Percentiles rank a stretch among this genome's conserved stretches.
phyloP scores from a whole-genome alignment of 2,797 vertebrate species.

The Centropyge bicolor region DNA sequence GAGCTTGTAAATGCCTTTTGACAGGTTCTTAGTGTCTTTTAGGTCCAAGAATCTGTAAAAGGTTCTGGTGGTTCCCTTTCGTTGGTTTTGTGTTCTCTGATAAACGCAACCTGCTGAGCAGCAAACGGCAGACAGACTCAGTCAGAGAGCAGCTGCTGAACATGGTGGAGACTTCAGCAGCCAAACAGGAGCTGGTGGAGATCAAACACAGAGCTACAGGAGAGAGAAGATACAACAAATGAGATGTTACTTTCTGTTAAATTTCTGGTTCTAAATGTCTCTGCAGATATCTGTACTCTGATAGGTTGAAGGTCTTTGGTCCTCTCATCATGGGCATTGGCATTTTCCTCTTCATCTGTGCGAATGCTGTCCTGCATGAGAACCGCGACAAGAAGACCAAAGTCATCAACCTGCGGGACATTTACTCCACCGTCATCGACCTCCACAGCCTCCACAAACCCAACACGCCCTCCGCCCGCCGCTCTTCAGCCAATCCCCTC shows the following conservation, averaged over 20 bases:
- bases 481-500: conserved; percentile 82
- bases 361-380: conserved; percentile 95
- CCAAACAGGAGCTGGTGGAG: too few species aligned
- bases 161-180: too few species aligned
- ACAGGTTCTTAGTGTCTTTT: neutral
- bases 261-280: neutral
- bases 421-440: conserved; percentile 97
- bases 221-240: too few species aligned
- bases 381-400: conserved; percentile 96
- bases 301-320: conserved; percentile 95
- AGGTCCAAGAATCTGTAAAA: neutral
- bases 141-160: too few species aligned
- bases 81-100: neutral
- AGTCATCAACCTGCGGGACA: conserved; percentile 95
- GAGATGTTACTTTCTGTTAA: too few species aligned
- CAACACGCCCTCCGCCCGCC: conserved; percentile 18
- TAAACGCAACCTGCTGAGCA: neutral
- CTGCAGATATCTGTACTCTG: conserved; percentile 90
- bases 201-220: too few species aligned
- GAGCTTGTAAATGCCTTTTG: too few species aligned
- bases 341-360: conserved; percentile 98
- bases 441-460: conserved; percentile 87
- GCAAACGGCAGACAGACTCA: too few species aligned
- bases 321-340: conserved; percentile 97
- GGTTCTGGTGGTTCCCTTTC: neutral